These are phyloP conservation scores for Manis pentadactyla DNA, from an alignment of 2,797 vertebrate genomes.

Conservation along the genomic window DNA sequence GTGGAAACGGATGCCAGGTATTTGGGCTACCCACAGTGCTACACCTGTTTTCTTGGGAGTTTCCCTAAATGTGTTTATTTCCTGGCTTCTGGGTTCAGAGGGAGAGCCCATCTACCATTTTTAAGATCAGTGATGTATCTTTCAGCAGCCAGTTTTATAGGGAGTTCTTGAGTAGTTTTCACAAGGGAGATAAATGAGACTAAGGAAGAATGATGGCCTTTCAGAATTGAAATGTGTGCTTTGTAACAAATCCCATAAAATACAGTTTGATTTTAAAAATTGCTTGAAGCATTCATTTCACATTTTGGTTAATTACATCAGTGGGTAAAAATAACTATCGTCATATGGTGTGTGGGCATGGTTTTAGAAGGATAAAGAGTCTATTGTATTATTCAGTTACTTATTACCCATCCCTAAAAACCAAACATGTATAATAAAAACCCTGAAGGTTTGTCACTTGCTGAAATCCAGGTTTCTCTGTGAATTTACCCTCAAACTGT, in stretches of 20 bases:
- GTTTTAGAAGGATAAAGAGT: conserved; percentile 71
- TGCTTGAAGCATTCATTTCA: conserved; percentile 58
- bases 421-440: background rate
- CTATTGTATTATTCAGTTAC: conserved; percentile 70
- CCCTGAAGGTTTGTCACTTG: conserved; percentile 12
- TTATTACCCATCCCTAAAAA: conserved; percentile 47
- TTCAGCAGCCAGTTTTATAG: background rate
- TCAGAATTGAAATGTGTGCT: background rate
- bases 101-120: background rate
- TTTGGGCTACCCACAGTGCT: background rate
- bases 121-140: background rate
- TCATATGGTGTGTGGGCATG: conserved; percentile 77
- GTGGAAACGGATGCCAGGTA: background rate
- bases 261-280: conserved; percentile 66
- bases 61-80: background rate
- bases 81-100: background rate
- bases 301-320: conserved; percentile 77
- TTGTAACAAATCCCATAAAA: conserved; percentile 32
- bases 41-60: background rate
- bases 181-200: background rate
- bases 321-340: conserved; percentile 77
- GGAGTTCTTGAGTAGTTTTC: background rate
- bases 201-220: conserved; percentile 16
- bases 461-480: background rate
- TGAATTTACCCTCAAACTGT: background rate